Evolutionary conservation across 2,888 invertebrate genomes (phyloP), one percentile per base, ranked within the genome.

Genomic region (Microplitis manilae): DNA sequence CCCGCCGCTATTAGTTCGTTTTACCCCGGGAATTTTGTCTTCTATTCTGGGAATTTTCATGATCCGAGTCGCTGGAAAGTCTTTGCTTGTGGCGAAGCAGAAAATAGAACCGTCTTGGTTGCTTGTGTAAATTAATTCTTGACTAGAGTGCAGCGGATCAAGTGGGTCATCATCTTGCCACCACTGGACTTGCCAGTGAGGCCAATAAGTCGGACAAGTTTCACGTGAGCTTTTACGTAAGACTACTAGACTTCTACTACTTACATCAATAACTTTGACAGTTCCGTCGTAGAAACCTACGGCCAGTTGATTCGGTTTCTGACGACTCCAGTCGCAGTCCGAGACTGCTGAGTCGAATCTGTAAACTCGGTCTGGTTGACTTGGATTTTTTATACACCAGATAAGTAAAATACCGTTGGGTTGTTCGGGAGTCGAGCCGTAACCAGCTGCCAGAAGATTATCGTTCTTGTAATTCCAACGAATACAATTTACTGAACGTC

Each of bases 341-440:
- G 95, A 94, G 0, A 96, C 92, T 0, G 95, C 93, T 68, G 92
- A 90, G 0, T 91, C 86, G 84, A 95, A 95, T 4, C 89, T 83
- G 84, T 94, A 95, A 6, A 91, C 86, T 79, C 95, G 91, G 87
- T 96, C 96, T 0, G 96, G 96, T 85, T 94, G 93, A 13, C 93
- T 92, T 0, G 96, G 96, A 88, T 96, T 96, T 89, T 96, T 91
- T 1, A 88, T 85, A 60, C 94, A 95, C 96, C 96, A 96, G 77
- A 96, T 89, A 82, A 94, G 92, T 1, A 96, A 92, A 60, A 94
- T 85, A 0, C 96, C 88, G 73, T 79, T 74, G 0, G 64, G 40
- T 1, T 76, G 79, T 13, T 50, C 50, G 2, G 41, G 6, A 41
- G 5, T 13, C 5, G 85, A 78, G 0, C 95, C 96, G 85, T 96